phyloP scores from a whole-genome alignment of 2,888 invertebrate genomes.

The Ophion ellenae region DNA sequence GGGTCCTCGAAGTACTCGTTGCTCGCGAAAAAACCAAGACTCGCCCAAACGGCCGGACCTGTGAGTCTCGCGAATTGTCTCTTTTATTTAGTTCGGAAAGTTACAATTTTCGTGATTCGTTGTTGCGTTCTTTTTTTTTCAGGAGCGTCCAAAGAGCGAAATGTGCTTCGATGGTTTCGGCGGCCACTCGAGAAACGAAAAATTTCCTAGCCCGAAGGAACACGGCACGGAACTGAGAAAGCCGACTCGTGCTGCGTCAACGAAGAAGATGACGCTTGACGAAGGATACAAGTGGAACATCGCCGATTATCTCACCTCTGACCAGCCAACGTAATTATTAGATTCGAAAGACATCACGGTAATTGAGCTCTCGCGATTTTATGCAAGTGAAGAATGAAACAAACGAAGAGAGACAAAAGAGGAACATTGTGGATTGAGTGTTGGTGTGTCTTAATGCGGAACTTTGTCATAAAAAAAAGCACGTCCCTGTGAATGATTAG shows the following conservation, averaged over 20 bases:
- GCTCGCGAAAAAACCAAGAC: conserved; percentile 54
- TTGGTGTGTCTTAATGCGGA: not conserved
- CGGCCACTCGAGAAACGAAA: conserved; percentile 72
- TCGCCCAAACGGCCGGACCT: conserved; percentile 17
- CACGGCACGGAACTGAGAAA: conserved; percentile 42
- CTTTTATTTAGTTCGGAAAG: not conserved
- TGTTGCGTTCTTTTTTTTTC: not conserved
- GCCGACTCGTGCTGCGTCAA: not conserved
- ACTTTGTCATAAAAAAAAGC: not conserved
- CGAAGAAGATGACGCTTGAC: conserved; percentile 55
- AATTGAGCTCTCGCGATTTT: not conserved
- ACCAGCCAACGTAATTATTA: not conserved
- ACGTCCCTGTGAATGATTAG: not conserved
- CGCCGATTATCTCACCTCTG: conserved; percentile 35
- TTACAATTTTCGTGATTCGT: not conserved
- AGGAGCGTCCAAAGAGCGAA: conserved; percentile 15
- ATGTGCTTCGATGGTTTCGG: conserved; percentile 72
- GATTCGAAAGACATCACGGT: not conserved
- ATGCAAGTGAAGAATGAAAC: not conserved
- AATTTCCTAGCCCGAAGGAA: conserved; percentile 67
- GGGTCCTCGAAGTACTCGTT: conserved; percentile 21
- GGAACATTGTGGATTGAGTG: not conserved
- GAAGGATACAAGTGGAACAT: conserved; percentile 62
- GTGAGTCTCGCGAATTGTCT: conserved; percentile 48
- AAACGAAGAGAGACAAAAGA: not conserved